A percentile compares a stretch with the other conserved stretches of the same genome.
Conservation (phyloP, 2,797 vertebrate genomes). For the Coilia nasus region DNA sequence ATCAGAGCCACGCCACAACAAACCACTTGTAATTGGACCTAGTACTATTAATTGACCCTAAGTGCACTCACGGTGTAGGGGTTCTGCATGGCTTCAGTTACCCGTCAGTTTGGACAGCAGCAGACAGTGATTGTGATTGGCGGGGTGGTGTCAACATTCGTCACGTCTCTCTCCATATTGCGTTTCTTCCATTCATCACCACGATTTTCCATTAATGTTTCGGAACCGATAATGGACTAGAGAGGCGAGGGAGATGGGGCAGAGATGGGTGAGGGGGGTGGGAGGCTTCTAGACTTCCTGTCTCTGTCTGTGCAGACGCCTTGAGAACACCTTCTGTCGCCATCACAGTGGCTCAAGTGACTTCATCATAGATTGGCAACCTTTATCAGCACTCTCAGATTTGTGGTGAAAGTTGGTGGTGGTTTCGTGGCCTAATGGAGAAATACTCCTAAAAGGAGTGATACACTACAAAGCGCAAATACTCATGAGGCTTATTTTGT, state of each 20-base stretch:
- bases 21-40: slow-evolving; percentile 31
- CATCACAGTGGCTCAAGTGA: slow-evolving; percentile 74
- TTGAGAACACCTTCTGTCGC: slow-evolving; percentile 71
- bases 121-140: slow-evolving; percentile 41
- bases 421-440: not conserved
- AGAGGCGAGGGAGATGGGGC: not conserved
- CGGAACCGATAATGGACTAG: slow-evolving; percentile 65
- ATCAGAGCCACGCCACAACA: slow-evolving; percentile 15
- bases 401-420: not conserved
- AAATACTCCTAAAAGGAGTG: not conserved
- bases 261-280: slow-evolving; percentile 33
- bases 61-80: slow-evolving; percentile 33
- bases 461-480: not conserved
- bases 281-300: slow-evolving; percentile 54
- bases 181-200: slow-evolving; percentile 57
- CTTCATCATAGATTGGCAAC: slow-evolving; percentile 77
- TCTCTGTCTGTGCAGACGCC: slow-evolving; percentile 50
- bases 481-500: not conserved
- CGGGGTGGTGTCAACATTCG: slow-evolving; percentile 47
- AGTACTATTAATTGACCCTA: slow-evolving; percentile 29
- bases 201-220: slow-evolving; percentile 64
- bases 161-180: slow-evolving; percentile 58
- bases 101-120: slow-evolving; percentile 41
- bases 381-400: not conserved
- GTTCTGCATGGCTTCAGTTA: slow-evolving; percentile 33